A percentile compares a stretch with the other conserved stretches of the same genome.
Evolutionary conservation across 1,140 invertebrate species (phyloP).

Genomic region (Rhyzopertha dominica): DNA sequence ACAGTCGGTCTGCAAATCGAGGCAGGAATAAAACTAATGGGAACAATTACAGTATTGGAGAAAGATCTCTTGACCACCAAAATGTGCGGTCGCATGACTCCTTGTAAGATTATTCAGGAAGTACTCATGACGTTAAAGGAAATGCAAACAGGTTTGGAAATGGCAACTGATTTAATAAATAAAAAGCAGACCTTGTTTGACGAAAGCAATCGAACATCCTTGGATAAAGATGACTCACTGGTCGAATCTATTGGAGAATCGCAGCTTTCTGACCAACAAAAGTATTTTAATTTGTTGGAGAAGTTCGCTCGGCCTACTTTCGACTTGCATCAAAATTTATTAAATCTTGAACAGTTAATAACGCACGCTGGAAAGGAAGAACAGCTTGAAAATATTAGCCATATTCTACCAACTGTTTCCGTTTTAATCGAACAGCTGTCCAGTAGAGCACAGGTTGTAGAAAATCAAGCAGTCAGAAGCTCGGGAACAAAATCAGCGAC

Average conservation of each 20-base stretch:
- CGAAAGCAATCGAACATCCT: no score
- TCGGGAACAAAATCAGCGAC: constrained; percentile 46
- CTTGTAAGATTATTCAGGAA: constrained; percentile 44
- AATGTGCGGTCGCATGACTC: constrained; percentile 46
- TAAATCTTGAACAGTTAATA: constrained; percentile 40
- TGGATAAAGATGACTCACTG: no score
- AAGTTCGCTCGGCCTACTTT: constrained; percentile 48
- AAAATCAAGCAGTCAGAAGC: constrained; percentile 45
- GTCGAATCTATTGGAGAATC: constrained; percentile 21
- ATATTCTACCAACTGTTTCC: constrained; percentile 45
- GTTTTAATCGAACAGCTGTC: constrained; percentile 39
- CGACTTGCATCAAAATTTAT: constrained; percentile 42
- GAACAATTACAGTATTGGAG: constrained; percentile 44
- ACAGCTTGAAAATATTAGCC: constrained; percentile 16
- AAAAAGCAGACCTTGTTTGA: no score
- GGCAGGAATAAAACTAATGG: constrained; percentile 47
- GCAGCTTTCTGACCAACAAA: constrained; percentile 32
- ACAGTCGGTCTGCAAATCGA: constrained; percentile 52
- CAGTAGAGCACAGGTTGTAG: constrained; percentile 43
- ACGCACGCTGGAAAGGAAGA: constrained; percentile 37
- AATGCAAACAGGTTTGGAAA: constrained; percentile 48
- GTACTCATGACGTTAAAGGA: constrained; percentile 52
- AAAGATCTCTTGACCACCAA: constrained; percentile 48
- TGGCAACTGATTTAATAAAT: constrained; percentile 45
- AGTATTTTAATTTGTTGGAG: constrained; percentile 46